These are phyloP conservation scores for Chironomus tepperi DNA, from an alignment of 1,140 invertebrate species.

Conservation along the genomic window DNA sequence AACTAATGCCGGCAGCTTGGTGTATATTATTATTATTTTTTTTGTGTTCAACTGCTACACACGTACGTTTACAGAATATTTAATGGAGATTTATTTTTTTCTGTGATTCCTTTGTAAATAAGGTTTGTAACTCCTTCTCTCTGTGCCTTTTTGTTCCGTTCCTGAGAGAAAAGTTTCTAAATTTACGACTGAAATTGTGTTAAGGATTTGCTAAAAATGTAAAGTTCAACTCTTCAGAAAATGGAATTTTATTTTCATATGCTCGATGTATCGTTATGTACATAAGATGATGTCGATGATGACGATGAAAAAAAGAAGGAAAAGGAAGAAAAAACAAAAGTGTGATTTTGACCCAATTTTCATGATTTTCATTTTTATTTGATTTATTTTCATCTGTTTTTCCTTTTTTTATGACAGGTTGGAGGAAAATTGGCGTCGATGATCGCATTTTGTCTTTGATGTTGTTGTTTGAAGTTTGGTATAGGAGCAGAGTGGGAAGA, in stretches of 20 bases:
- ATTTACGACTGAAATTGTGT: background rate
- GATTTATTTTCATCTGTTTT: slow-evolving; percentile 7
- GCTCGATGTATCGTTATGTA: background rate
- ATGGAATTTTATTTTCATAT: no score
- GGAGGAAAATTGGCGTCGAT: no score
- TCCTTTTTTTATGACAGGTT: background rate
- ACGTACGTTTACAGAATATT: slow-evolving; percentile 13
- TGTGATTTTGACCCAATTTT: slow-evolving; percentile 24
- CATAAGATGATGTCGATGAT: background rate
- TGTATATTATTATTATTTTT: background rate
- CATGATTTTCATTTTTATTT: background rate
- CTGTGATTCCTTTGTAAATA: background rate
- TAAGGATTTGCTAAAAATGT: background rate
- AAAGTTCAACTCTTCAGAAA: no score
- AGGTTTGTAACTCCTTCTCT: background rate
- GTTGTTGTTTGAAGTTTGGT: no score
- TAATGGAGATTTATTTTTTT: slow-evolving; percentile 14
- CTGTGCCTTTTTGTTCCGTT: background rate
- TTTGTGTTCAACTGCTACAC: background rate
- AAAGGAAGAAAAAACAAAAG: background rate
- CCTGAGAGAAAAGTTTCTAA: background rate
- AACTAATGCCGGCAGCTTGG: slow-evolving; percentile 5
- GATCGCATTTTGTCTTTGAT: no score
- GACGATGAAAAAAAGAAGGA: background rate
- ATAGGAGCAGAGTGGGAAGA: no score